A percentile compares a stretch with the other conserved stretches of the same genome.
Conservation (phyloP, 2,113 vertebrate species). For the Mastomys natalensis region DNA sequence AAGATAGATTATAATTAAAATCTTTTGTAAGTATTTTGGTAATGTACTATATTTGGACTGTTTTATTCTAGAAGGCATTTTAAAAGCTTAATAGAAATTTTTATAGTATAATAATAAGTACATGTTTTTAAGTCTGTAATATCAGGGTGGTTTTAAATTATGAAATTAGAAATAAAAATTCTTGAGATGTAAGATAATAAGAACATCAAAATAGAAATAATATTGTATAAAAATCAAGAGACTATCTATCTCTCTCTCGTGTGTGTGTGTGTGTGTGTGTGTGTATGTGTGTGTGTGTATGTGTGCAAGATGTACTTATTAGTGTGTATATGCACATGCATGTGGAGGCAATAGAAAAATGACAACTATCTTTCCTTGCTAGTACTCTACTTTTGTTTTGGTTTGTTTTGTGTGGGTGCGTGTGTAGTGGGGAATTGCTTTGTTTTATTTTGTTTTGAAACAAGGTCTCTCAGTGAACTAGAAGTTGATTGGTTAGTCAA, state of each 20-base stretch:
- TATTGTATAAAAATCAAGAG: constrained; percentile 4
- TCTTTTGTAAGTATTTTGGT: constrained; percentile 46
- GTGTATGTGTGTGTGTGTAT: not conserved
- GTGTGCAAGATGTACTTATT: not conserved
- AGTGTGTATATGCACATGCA: not conserved
- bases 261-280: not conserved
- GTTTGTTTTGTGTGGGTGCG: too few relatives aligned
- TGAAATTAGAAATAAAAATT: constrained; percentile 33
- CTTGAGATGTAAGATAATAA: not conserved
- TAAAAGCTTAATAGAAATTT: constrained; percentile 21
- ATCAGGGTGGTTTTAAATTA: constrained; percentile 26
- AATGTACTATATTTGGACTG: constrained; percentile 26
- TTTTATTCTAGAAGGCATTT: constrained; percentile 46
- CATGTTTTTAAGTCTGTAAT: constrained; percentile 18
- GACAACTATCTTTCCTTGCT: not conserved
- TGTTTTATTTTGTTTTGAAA: not conserved
- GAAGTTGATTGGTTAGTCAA: not conserved
- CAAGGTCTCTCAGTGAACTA: not conserved
- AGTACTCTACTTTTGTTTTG: not conserved
- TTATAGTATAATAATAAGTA: constrained; percentile 22
- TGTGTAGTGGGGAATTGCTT: not conserved
- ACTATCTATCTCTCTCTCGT: not conserved
- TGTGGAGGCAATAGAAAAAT: not conserved
- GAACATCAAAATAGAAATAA: constrained; percentile 21
- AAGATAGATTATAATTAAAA: constrained; percentile 44